These are phyloP conservation scores for Poecilus cupreus DNA, from an alignment of 2,888 invertebrate species.

Conservation along the genomic window DNA sequence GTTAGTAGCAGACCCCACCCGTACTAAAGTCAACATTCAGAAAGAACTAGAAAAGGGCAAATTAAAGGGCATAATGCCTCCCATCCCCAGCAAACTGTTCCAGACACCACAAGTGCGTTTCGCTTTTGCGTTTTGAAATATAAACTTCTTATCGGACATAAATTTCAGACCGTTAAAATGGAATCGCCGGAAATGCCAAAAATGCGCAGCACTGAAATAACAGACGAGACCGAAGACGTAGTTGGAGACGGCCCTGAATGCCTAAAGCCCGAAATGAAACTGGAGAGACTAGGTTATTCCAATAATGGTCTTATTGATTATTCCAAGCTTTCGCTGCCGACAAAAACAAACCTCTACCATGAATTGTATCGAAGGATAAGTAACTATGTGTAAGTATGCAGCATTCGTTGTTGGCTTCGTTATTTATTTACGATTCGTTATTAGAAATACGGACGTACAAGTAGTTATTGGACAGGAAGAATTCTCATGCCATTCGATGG, in stretches of 20 bases:
- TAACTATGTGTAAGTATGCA: conserved; percentile 77
- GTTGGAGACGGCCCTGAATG: conserved; percentile 65
- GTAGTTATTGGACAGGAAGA: conserved; percentile 80
- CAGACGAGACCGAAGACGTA: neutral
- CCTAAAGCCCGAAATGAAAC: conserved; percentile 73
- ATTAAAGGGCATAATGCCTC: conserved; percentile 37
- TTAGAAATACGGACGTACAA: conserved; percentile 81
- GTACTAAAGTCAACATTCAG: conserved; percentile 78
- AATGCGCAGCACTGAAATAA: conserved; percentile 27
- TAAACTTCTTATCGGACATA: conserved; percentile 64
- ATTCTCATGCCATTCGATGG: conserved; percentile 81
- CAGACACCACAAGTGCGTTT: conserved; percentile 27
- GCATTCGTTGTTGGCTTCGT: neutral
- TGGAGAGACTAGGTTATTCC: conserved; percentile 77
- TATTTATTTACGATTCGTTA: conserved; percentile 3
- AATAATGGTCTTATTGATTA: conserved; percentile 78
- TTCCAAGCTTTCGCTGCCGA: conserved; percentile 78
- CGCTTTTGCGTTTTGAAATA: neutral
- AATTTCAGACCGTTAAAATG: conserved; percentile 49
- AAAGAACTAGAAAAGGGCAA: conserved; percentile 70
- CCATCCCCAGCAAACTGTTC: conserved; percentile 43
- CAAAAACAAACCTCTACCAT: conserved; percentile 81
- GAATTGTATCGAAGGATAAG: conserved; percentile 80
- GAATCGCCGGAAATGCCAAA: conserved; percentile 7
- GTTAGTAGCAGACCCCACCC: conserved; percentile 79